Evolutionary conservation across 2,113 vertebrate genomes (phyloP).

Genomic region (Tachuris rubrigastra): DNA sequence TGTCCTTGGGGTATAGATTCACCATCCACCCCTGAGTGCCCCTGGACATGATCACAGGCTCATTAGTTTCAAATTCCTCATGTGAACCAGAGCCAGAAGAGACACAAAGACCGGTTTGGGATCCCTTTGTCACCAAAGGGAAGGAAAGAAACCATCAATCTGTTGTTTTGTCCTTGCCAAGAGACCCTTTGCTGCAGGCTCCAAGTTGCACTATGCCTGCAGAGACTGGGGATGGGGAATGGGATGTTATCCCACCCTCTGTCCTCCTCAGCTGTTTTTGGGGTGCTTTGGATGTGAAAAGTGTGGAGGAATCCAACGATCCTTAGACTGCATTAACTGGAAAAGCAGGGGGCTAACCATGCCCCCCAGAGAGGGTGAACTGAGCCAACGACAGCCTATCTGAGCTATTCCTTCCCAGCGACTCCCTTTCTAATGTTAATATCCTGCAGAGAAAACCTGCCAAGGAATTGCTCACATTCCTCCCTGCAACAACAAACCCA

Average conservation of each 20-base stretch:
- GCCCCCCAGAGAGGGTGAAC: background rate
- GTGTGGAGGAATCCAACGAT: background rate
- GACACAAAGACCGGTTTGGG: background rate
- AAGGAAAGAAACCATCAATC: background rate
- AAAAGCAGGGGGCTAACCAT: background rate
- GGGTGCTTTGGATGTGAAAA: background rate
- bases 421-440: constrained; percentile 42
- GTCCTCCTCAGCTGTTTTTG: background rate
- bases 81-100: background rate
- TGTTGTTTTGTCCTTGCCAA: background rate
- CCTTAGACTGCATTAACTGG: background rate
- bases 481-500: background rate
- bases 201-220: background rate
- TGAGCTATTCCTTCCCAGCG: background rate
- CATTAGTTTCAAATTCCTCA: background rate
- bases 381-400: background rate
- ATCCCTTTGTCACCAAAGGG: background rate
- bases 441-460: background rate
- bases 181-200: background rate
- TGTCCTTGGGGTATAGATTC: background rate
- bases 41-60: background rate
- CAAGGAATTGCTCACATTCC: constrained; percentile 50
- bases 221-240: background rate
- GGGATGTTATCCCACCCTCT: background rate
- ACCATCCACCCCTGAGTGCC: background rate